These are phyloP conservation scores for Cantharis rustica DNA, from an alignment of 2,888 invertebrate species.

Conservation along the genomic window DNA sequence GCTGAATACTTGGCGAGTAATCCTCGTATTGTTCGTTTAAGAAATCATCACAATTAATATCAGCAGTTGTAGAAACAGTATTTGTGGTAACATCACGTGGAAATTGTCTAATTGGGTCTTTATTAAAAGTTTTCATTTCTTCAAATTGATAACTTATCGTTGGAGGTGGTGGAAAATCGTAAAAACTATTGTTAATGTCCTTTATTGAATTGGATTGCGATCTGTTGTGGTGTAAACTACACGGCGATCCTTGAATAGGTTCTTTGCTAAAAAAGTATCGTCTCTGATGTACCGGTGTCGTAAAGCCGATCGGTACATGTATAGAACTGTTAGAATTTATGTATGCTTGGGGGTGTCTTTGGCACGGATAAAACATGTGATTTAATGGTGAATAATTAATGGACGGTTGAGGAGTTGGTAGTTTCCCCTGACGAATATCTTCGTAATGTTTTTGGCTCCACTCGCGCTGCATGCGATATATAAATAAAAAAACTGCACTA, in stretches of 20 bases:
- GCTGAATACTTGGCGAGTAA: slow-evolving; percentile 60
- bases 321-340: slow-evolving; percentile 55
- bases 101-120: slow-evolving; percentile 43
- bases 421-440: slow-evolving; percentile 60
- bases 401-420: slow-evolving; percentile 51
- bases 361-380: slow-evolving; percentile 54
- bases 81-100: slow-evolving; percentile 71
- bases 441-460: slow-evolving; percentile 60
- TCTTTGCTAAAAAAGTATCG: slow-evolving; percentile 71
- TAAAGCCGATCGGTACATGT: slow-evolving; percentile 48
- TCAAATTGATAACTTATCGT: slow-evolving; percentile 66
- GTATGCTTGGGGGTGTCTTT: slow-evolving; percentile 57
- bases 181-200: slow-evolving; percentile 62
- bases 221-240: slow-evolving; percentile 60
- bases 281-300: slow-evolving; percentile 61
- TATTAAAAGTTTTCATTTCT: slow-evolving; percentile 52
- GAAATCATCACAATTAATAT: slow-evolving; percentile 57
- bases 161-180: slow-evolving; percentile 71
- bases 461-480: slow-evolving; percentile 73
- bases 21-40: slow-evolving; percentile 56
- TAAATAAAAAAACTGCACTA: slow-evolving; percentile 84
- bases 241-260: slow-evolving; percentile 55
- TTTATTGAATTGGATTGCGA: slow-evolving; percentile 62
- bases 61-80: slow-evolving; percentile 70
- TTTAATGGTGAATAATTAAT: slow-evolving; percentile 48